These are phyloP conservation scores for Eupithecia pulchellata DNA, from an alignment of 2,888 invertebrate species.

Conservation along the genomic window DNA sequence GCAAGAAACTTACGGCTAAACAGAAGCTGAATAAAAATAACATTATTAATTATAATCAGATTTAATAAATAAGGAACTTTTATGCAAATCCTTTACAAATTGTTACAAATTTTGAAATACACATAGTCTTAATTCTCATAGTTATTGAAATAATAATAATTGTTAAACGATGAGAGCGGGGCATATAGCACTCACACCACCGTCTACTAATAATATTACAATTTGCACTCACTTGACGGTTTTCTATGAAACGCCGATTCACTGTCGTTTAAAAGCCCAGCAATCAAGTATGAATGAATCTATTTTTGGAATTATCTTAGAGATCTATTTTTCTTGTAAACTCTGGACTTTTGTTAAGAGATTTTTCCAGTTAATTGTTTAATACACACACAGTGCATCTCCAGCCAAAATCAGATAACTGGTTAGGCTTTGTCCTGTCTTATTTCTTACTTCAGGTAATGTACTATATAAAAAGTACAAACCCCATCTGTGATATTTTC, in stretches of 20 bases:
- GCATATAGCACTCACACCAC: neutral
- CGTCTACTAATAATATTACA: neutral
- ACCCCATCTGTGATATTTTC: too few species aligned
- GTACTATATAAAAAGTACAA: too few species aligned
- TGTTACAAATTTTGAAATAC: constrained; percentile 21
- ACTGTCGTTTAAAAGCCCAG: neutral
- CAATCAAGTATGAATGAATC: constrained; percentile 8
- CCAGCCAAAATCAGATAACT: too few species aligned
- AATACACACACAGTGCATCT: too few species aligned
- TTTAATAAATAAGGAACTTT: constrained; percentile 31
- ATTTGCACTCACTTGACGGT: neutral
- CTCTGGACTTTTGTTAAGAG: too few species aligned
- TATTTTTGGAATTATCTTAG: too few species aligned
- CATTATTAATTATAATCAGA: constrained; percentile 15
- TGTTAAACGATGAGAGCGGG: neutral
- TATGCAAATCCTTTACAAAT: constrained; percentile 3
- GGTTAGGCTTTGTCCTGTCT: too few species aligned
- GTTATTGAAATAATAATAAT: neutral
- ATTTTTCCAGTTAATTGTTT: too few species aligned
- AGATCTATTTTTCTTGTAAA: too few species aligned
- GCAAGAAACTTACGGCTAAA: neutral
- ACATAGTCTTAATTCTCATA: constrained; percentile 33
- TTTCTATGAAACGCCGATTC: neutral
- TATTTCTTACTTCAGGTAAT: too few species aligned
- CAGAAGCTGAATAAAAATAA: constrained; percentile 11